phyloP scores from a whole-genome alignment of 2,797 vertebrate genomes.

The Girardinus metallicus region DNA sequence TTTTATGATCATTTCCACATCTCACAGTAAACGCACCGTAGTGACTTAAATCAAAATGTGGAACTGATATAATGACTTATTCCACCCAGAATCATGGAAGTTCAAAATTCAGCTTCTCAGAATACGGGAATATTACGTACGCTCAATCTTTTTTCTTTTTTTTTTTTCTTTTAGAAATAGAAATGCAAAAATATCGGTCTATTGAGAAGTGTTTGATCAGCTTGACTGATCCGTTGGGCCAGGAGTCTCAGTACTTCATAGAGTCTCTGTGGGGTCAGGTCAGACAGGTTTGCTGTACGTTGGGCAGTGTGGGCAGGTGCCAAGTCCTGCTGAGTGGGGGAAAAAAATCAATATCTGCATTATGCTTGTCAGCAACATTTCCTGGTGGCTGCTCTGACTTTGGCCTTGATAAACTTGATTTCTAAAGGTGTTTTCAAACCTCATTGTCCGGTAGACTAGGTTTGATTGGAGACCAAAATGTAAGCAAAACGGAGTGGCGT shows the following conservation, averaged over 20 bases:
- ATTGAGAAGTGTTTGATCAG: neutral
- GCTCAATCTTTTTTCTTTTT: too few relatives aligned
- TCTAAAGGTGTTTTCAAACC: neutral
- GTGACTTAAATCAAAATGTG: neutral
- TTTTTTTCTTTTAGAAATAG: neutral
- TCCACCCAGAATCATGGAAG: neutral
- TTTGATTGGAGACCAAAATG: too few relatives aligned
- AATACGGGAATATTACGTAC: neutral
- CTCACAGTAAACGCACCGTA: neutral
- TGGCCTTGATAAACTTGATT: neutral
- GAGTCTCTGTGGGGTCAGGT: neutral
- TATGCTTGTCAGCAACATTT: neutral
- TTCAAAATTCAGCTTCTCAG: neutral
- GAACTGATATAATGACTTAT: neutral
- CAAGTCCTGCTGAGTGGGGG: neutral
- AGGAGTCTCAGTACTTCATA: neutral
- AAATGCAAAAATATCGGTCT: neutral
- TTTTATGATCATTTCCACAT: constrained; percentile 8
- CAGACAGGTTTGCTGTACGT: neutral
- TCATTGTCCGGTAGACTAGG: too few relatives aligned
- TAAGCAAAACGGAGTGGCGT: too few relatives aligned
- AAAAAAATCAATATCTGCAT: constrained; percentile 6
- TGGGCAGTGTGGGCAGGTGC: neutral
- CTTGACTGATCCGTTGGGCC: neutral
- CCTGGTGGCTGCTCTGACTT: neutral